Conservation (phyloP, 2,113 vertebrate species). For the Callipepla squamata region DNA sequence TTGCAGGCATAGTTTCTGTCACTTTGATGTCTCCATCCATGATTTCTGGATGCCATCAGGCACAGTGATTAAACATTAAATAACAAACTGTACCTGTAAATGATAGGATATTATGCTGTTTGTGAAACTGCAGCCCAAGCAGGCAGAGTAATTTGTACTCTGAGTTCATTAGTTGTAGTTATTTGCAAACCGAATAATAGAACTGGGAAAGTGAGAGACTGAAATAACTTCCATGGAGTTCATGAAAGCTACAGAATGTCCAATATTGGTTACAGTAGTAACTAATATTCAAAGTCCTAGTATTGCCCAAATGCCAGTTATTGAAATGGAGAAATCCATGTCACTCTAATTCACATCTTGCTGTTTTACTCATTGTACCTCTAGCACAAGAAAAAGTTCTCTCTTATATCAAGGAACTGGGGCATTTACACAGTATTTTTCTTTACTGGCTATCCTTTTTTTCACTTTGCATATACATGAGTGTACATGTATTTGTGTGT, state of each 20-base stretch:
- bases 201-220: not conserved
- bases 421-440: not conserved
- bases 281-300: not conserved
- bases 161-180: slow-evolving; percentile 16
- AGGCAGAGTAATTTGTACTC: not conserved
- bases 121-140: not conserved
- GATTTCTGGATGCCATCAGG: slow-evolving; percentile 17
- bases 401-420: no score
- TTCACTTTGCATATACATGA: not conserved
- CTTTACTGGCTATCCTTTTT: not conserved
- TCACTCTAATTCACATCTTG: not conserved
- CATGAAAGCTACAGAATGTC: not conserved
- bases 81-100: slow-evolving; percentile 31
- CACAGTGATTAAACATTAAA: not conserved
- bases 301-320: not conserved
- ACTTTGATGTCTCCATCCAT: not conserved
- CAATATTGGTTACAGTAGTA: not conserved
- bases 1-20: not conserved
- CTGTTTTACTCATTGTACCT: not conserved
- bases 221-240: not conserved
- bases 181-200: not conserved
- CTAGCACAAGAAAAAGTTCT: not conserved
- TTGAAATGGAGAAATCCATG: not conserved
- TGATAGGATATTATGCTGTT: not conserved
- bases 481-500: no score